Base-by-base conservation (phyloP, 2,113 vertebrate species). In the Taurulus bubalis region DNA sequence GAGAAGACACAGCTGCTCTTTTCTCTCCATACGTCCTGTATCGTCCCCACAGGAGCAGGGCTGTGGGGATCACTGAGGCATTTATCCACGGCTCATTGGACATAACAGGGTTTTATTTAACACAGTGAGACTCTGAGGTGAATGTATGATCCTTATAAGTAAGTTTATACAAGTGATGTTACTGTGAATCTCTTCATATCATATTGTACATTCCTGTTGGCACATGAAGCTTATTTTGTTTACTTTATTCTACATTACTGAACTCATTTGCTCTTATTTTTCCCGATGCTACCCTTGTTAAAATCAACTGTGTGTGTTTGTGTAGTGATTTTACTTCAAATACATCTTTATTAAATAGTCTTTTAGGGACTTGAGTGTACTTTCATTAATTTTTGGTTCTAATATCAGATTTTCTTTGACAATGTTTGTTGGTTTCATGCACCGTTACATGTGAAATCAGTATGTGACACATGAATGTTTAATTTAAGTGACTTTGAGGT, bases 1-100 rank as follows among this genome's bases (percentile, higher is more conserved):
- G 95, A 97, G 95, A 95, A 96, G 51, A 85, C 24, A 3, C 4
- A 15, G 2, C 2, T 47, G 15, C 12, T 18, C 2, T 2, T 77
- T 67, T 49, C 12, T n/a, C 36, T 47, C 3, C 40, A 42, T 4
- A 3, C 4, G 8, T 26, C 9, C 59, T 26, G 12, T 22, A 9
- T 38, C 28, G 3, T 45, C 49, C 28, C 18, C 14, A 3, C 49
- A 7, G 7, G 2, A 28, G 30, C 2, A 18, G 24, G 22, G 28
- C 28, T 66, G 60, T 55, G 24, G 11, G 11, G 7, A 3, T 55
- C 34, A 49, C 30, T 8, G 8, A 26, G 34, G 24, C 18, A 59
- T 56, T 40, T 11, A 55, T 22, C 3, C 6, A 47, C 11, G 34
- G 15, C 0, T 49, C n/a, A 18, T 3, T 72, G 4, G 11, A 20